Base-by-base conservation (phyloP, 2,113 vertebrate genomes). In the Heterotis niloticus region DNA sequence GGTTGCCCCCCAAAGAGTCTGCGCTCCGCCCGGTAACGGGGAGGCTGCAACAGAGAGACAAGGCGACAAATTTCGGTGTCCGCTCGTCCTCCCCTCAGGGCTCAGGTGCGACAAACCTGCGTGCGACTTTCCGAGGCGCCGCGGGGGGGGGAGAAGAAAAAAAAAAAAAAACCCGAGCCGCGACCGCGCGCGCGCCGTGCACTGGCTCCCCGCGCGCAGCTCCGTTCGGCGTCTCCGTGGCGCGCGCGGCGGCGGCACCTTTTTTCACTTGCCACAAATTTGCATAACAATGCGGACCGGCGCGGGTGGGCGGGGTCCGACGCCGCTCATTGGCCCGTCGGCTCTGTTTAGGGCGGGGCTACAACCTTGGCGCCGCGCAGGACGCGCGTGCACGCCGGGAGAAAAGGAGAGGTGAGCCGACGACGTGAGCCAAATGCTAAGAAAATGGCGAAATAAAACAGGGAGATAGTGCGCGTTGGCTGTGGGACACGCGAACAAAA, bases 201-300 rank as follows among this genome's bases (percentile, higher is more conserved):
- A 0, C 52, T 20, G 24, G 11, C 1, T 7, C 7, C 34, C 9
- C 59, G 65, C 54, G 17, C 64, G 10, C 28, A 60, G 64, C 66
- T 26, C 81, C 74, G 20, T 23, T 64, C 76, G 11, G 74, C 83
- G 18, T 68, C 51, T 68, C 64, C 12, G 26, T 13, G 17, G 20
- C 9, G 26, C 29, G 20, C 69, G 54, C 80, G 23, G 75, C 80
- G 23, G 75, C 77, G 80, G 77, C 28, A 80, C 76, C 80, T 80
- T 73, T 75, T 92, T 92, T n/a, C 88, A 91, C 56, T 26, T 44
- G 54, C 82, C 77, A 84, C 83, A 82, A 79, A 92, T 93, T 93
- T 93, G 91, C 93, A 93, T 94, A 88, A 94, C 92, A 94, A 94
- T 91, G n/a, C 86, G 71, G 70, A 77, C 29, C 60, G 34, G 34